Conservation (phyloP, 2,888 invertebrate genomes). For the Rhamphomyia laevipes region DNA sequence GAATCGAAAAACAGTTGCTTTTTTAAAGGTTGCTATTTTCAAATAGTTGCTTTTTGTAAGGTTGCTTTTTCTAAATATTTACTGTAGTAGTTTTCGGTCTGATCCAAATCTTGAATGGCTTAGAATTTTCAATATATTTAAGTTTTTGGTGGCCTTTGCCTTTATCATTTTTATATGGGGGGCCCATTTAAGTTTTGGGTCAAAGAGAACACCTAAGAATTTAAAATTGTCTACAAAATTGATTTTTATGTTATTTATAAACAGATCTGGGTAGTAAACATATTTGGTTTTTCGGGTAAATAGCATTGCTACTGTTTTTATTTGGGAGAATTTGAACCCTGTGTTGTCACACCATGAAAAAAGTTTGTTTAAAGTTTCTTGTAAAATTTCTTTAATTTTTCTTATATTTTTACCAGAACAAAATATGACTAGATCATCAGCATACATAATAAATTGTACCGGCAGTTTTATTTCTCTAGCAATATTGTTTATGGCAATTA, state of each 20-base stretch:
- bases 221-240: not conserved
- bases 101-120: not conserved
- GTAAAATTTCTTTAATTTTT: not conserved
- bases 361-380: not conserved
- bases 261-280: not conserved
- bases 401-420: not conserved
- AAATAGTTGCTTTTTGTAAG: no score
- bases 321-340: not conserved
- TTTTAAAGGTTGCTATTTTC: no score
- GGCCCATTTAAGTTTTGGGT: not conserved
- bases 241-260: not conserved
- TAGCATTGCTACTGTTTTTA: conserved; percentile 1
- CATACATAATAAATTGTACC: conserved; percentile 1
- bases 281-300: not conserved
- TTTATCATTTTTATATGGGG: not conserved
- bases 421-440: conserved; percentile 2
- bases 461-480: not conserved
- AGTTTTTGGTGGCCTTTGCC: not conserved
- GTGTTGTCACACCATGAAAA: not conserved
- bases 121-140: not conserved
- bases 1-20: no score
- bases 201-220: not conserved
- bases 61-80: no score
- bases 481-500: conserved; percentile 4
- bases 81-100: not conserved